A percentile compares a stretch with the other conserved stretches of the same genome.
Conservation (phyloP, 2,888 invertebrate genomes). For the Labia minor region DNA sequence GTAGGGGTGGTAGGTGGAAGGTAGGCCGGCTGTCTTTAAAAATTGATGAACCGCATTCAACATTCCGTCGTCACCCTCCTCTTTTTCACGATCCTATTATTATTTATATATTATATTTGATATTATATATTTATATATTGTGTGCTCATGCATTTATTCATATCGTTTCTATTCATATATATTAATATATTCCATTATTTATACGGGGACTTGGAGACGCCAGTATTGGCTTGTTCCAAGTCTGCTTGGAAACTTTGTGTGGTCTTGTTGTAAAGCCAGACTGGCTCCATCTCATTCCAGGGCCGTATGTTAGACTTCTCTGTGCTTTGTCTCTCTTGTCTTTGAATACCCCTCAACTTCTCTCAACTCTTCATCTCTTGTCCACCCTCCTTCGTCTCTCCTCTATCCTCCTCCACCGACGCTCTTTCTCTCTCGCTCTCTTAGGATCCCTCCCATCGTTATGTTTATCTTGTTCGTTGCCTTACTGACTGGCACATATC, state of each 20-base stretch:
- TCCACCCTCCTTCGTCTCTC: not conserved
- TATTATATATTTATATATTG: conserved; percentile 20
- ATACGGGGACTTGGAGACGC: conserved; percentile 14
- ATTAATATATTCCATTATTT: conserved; percentile 18
- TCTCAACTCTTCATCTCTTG: conserved; percentile 13
- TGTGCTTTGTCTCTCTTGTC: conserved; percentile 13
- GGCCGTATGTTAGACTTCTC: not conserved
- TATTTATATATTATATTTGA: conserved; percentile 18
- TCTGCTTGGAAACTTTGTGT: conserved; percentile 13
- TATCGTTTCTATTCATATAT: conserved; percentile 15
- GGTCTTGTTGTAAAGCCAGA: conserved; percentile 8
- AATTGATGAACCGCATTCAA: not conserved
- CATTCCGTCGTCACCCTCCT: not conserved
- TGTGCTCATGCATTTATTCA: conserved; percentile 21
- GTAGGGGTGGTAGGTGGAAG: not conserved
- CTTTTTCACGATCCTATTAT: conserved; percentile 14
- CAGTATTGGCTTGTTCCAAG: conserved; percentile 13
- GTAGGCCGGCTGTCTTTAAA: not conserved
- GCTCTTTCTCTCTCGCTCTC: not conserved
- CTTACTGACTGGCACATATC: not conserved
- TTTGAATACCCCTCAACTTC: conserved; percentile 7
- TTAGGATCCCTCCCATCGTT: not conserved
- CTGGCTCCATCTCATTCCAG: conserved; percentile 7
- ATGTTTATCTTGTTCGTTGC: not conserved
- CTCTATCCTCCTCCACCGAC: not conserved